Base-by-base conservation (phyloP, 2,113 vertebrate species). In the Trichechus manatus region DNA sequence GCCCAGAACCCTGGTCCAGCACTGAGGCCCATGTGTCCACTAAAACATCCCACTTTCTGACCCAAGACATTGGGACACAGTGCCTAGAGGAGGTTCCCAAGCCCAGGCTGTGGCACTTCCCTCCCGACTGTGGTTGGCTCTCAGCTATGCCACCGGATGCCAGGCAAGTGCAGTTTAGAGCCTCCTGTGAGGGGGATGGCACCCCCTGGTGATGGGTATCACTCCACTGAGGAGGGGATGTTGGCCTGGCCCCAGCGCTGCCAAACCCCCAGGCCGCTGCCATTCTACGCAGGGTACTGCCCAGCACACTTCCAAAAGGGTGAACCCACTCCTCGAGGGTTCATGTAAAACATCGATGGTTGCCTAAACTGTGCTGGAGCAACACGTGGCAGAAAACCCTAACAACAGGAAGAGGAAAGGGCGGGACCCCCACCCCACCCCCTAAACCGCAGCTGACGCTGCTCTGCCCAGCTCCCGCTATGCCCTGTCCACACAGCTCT, bases 21-120 rank as follows among this genome's bases (percentile, higher is more conserved):
- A 50, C 44, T 0, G 2, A 91, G 36, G 31, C 9, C 77, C 53
- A 39, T 5, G 3, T 7, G 33, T 50, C 64, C 14, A 27, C 19
- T 3, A 20, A 70, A 63, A 3, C 22, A 8, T n/a, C 64, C 53
- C 1, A 6, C 23, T 63, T 72, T 44, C 9, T 15, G 31, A 85
- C 19, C 79, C 74, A 50, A 56, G 44, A 85, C 63, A 27, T 56
- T 13, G 84, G 25, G 1, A 15, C 19, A 20, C 5, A 36, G 31
- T 5, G 0, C 33, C 31, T 19, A 1, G n/a, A 42, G 2, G 23
- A 9, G 22, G 9, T 25, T 22, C 1, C 44, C n/a, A 36, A 44
- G 25, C 59, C 36, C 31, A 3, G 66, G 89, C 39, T 44, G 50
- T 1, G 13, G 29, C 29, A 68, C 29, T 20, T 68, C 22, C 50